Conservation (phyloP, 2,113 vertebrate genomes). For the Trogon melanurus region DNA sequence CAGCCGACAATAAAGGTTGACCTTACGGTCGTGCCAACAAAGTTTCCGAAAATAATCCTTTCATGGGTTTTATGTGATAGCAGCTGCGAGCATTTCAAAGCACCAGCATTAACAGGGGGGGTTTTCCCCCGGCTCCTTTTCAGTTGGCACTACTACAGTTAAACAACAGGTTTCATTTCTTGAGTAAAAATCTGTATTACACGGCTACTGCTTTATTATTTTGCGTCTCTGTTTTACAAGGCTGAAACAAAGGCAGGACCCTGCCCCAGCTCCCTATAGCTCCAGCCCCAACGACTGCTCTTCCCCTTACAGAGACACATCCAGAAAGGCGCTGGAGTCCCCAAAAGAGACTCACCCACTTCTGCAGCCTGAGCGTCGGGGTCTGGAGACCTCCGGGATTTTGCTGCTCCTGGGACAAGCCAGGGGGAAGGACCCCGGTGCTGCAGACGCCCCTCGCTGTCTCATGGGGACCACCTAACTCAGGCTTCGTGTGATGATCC, state of each 20-base stretch:
- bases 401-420: fast-evolving
- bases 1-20: neutral
- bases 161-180: neutral
- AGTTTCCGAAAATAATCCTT: neutral
- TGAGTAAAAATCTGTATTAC: neutral
- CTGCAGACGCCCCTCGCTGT: neutral
- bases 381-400: neutral
- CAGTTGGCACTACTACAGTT: neutral
- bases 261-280: no score
- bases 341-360: neutral
- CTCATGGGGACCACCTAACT: neutral
- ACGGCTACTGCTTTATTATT: neutral
- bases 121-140: neutral
- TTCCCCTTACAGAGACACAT: neutral
- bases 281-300: neutral
- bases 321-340: neutral
- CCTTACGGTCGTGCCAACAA: neutral
- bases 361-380: neutral
- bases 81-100: neutral
- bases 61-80: neutral
- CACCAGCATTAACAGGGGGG: neutral
- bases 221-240: neutral
- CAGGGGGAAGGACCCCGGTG: neutral
- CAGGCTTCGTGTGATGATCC: fast-evolving
- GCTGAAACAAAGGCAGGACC: neutral